A percentile compares a stretch with the other conserved stretches of the same genome.
Evolutionary conservation across 2,113 vertebrate genomes (phyloP).

Genomic region (Camelus bactrianus): DNA sequence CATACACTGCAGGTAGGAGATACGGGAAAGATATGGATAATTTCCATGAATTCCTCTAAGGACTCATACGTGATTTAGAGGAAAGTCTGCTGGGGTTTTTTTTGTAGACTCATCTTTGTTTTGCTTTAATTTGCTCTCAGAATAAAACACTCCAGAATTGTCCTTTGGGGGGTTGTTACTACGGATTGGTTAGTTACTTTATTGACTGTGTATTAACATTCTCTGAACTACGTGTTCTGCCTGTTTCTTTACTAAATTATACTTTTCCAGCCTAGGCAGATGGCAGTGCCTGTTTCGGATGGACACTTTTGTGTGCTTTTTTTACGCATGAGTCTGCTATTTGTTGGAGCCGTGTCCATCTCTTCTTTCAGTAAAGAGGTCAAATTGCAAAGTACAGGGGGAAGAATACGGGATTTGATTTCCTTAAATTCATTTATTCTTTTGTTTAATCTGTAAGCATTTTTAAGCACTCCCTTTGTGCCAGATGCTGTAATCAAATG

Average conservation of each 20-base stretch:
- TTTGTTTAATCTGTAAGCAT: neutral
- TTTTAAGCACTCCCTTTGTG: constrained; percentile 2
- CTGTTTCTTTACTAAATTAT: constrained; percentile 74
- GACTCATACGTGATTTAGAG: constrained; percentile 66
- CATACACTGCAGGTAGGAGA: neutral
- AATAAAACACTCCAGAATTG: constrained; percentile 75
- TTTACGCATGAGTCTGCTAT: neutral
- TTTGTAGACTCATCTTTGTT: constrained; percentile 76
- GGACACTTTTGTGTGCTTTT: neutral
- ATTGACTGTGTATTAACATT: constrained; percentile 80
- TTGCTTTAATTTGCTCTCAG: constrained; percentile 80
- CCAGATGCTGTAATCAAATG: neutral
- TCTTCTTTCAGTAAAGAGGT: neutral
- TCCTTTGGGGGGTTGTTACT: constrained; percentile 78
- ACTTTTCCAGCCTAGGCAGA: constrained; percentile 59
- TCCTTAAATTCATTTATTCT: neutral
- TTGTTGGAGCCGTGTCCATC: neutral
- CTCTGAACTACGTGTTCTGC: constrained; percentile 71
- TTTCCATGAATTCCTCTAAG: constrained; percentile 73
- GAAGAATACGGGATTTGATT: neutral
- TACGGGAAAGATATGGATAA: constrained; percentile 30
- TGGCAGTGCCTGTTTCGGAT: constrained; percentile 44
- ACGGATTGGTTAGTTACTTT: constrained; percentile 80
- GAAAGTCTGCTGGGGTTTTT: constrained; percentile 18
- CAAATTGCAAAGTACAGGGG: neutral